phyloP scores from a whole-genome alignment of 2,113 vertebrate genomes.

The Python bivittatus region DNA sequence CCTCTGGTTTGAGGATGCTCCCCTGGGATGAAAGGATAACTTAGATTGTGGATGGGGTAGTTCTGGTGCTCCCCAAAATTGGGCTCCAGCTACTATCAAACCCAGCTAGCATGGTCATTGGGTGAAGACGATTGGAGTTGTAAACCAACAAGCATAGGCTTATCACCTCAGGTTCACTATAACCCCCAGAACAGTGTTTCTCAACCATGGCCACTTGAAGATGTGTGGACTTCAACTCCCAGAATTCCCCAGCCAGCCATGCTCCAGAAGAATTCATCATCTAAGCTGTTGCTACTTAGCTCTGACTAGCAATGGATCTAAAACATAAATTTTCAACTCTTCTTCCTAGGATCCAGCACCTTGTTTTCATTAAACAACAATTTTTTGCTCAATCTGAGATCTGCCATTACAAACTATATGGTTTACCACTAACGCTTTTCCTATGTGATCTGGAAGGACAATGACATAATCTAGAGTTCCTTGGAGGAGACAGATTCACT shows the following conservation, averaged over 20 bases:
- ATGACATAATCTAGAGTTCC: not conserved
- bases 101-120: not conserved
- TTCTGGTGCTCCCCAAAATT: not conserved
- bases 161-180: not conserved
- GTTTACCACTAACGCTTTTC: not conserved
- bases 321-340: not conserved
- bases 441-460: not conserved
- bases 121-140: not conserved
- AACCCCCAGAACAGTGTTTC: not conserved
- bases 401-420: too few relatives aligned
- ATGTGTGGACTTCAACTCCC: not conserved
- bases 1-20: too few relatives aligned
- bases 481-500: not conserved
- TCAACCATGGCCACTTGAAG: not conserved
- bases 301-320: not conserved
- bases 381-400: not conserved
- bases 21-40: not conserved
- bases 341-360: not conserved
- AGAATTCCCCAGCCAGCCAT: not conserved
- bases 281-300: not conserved
- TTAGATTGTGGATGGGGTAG: not conserved
- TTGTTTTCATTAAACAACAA: not conserved
- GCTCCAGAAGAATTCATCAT: not conserved
- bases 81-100: not conserved
- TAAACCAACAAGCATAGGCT: not conserved